Evolutionary conservation across 2,113 vertebrate species (phyloP), one percentile per base, ranked within the genome.

Genomic region (Peromyscus maniculatus): DNA sequence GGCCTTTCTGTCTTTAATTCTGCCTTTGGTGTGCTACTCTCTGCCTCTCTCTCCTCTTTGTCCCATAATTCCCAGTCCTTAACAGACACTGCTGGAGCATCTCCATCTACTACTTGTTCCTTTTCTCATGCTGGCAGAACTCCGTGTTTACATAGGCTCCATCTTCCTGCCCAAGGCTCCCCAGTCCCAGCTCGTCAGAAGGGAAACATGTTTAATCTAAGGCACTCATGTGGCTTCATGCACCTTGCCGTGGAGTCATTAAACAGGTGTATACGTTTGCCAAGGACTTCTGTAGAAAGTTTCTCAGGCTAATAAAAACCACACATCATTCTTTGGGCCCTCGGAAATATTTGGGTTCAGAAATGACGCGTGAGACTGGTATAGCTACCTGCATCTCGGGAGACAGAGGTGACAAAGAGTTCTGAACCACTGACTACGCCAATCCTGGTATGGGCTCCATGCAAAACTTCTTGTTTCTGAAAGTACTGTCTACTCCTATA

Each of bases 251-350:
- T 33, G 55, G 49, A 78, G 91, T 91, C 80, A 88, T 91, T 67
- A 91, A 17, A 72, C 43, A 57, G 49, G 49, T 93, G 87, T 28
- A 87, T 57, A 89, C 66, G 49, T 89, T 87, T 79, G 36, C 46
- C 78, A 89, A 74, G 36, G 62, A 87, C 62, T 24, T 97, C 78
- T 91, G 77, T 17, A 91, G 88, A 94, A 57, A 26, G 33, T 79
- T 91, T 95, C 59, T 87, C 39, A 57, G n/a, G 31, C 71, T 89
- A 80, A 82, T 69, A 71, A 92, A 95, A 90, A 87, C 3, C n/a
- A 87, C 10, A 75, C 28, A 89, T 1, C 28, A 57, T 74, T 28
- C 33, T 87, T 88, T 94, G 67, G 94, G 69, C 74, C 28, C 24
- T 90, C 91, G 31, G 19, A 86, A 46, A 77, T 95, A 49, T 46